Base-by-base conservation (phyloP, 2,888 invertebrate genomes). In the Cremastobaeus sp. region DNA sequence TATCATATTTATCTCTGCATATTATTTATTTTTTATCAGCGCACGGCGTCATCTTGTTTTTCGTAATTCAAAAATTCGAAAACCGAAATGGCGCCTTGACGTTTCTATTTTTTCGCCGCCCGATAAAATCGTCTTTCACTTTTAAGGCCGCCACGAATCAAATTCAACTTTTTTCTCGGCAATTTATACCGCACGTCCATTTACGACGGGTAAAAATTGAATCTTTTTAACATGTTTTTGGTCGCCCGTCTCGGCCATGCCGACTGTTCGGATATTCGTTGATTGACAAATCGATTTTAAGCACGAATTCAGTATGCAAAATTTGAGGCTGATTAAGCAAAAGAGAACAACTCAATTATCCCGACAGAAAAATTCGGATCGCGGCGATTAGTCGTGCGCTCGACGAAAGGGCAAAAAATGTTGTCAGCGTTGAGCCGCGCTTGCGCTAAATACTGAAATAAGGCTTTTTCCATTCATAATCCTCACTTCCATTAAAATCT, bases 1-100 rank as follows among this genome's bases (percentile, higher is more conserved):
- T 70, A 70, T 64, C 62, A 70, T 70, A 70, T 21, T 55, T 70
- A 57, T 64, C 64, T 64, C 32, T 2, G 48, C 32, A 34, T 62
- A 48, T 55, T 62, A 50, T 62, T 62, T 34, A 47, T 25, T 43
- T 60, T 25, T 45, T 55, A 68, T 68, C 66, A 34, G 3, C 41
- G 20, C 0, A 11, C 34, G 47, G 55, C 48, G 47, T 55, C 39
- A 47, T 3, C 11, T 32, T 2, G 11, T 8, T 28, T 48, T 20
- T 48, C 30, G 48, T 47, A 47, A 45, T 35, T 34, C 32, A 17
- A 45, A 59, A 35, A 59, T 25, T 12, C 15, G 41, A 34, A 55
- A 54, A 39, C 15, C 47, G 20, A 60, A 28, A 37, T 30, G 17
- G 25, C 30, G 25, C 25, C 17, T 59, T 28, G 59, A 59, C 45